phyloP scores from a whole-genome alignment of 2,113 vertebrate genomes.

The Mustela nigripes region DNA sequence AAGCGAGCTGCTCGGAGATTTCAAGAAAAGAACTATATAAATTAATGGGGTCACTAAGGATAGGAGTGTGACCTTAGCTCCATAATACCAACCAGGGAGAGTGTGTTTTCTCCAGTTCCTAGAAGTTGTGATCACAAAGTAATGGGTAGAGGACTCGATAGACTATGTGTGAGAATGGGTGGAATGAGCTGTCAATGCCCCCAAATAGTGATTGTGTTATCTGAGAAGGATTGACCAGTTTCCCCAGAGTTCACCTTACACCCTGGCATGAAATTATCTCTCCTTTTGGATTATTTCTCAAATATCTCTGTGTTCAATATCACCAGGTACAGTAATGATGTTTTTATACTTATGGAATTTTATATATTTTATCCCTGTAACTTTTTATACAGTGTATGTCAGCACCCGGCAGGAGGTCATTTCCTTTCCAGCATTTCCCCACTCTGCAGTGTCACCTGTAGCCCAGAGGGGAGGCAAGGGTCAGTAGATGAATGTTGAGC shows the following conservation, averaged over 20 bases:
- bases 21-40: no score
- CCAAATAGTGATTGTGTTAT: neutral
- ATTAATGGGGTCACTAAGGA: no score
- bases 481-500: rapidly evolving
- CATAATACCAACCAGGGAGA: no score
- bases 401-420: neutral
- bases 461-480: neutral
- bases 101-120: no score
- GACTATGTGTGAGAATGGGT: no score
- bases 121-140: neutral
- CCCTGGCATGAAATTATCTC: neutral
- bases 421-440: neutral
- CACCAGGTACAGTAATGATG: neutral
- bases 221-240: no score
- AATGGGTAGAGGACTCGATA: neutral
- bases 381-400: neutral
- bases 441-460: neutral
- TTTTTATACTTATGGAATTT: neutral
- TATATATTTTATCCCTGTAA: neutral
- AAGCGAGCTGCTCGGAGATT: no score
- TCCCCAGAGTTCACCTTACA: no score
- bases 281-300: neutral
- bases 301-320: neutral
- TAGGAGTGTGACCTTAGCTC: no score
- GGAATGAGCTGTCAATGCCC: no score